phyloP scores from a whole-genome alignment of 2,888 invertebrate genomes.

The Eupithecia inturbata region DNA sequence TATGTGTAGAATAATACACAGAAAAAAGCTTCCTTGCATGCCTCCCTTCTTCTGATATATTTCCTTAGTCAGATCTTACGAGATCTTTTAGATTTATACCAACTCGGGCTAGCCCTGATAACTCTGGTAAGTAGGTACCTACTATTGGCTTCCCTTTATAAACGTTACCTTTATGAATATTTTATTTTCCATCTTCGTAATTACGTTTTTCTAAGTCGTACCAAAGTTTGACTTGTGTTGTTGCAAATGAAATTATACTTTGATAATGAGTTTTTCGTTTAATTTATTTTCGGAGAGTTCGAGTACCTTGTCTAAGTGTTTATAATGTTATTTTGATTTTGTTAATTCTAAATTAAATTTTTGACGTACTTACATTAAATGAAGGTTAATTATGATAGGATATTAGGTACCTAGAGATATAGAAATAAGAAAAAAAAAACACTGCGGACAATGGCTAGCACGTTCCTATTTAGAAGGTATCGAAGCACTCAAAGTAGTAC shows the following conservation, averaged over 20 bases:
- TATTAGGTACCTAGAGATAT: too few species aligned
- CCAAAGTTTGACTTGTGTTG: slow-evolving; percentile 18
- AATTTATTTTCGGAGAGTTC: background rate
- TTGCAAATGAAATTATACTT: slow-evolving; percentile 24
- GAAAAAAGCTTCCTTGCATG: too few species aligned
- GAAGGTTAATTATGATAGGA: too few species aligned
- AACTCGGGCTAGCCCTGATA: background rate
- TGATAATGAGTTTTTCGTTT: slow-evolving; percentile 7
- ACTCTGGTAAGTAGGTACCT: background rate
- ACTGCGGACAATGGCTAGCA: too few species aligned
- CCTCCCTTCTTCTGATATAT: background rate
- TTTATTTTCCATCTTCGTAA: slow-evolving; percentile 34
- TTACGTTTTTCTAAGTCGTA: slow-evolving; percentile 24
- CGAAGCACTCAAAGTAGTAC: too few species aligned
- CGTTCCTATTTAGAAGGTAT: too few species aligned
- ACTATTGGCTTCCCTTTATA: slow-evolving; percentile 18
- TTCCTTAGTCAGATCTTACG: background rate
- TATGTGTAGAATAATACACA: too few species aligned
- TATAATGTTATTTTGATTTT: background rate
- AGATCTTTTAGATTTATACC: background rate
- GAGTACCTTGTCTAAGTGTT: background rate
- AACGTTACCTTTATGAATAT: slow-evolving; percentile 40
- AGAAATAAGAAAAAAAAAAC: too few species aligned
- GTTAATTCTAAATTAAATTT: background rate
- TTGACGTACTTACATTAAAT: background rate